phyloP scores from a whole-genome alignment of 1,140 invertebrate species.

The Brachionus paranguensis region DNA sequence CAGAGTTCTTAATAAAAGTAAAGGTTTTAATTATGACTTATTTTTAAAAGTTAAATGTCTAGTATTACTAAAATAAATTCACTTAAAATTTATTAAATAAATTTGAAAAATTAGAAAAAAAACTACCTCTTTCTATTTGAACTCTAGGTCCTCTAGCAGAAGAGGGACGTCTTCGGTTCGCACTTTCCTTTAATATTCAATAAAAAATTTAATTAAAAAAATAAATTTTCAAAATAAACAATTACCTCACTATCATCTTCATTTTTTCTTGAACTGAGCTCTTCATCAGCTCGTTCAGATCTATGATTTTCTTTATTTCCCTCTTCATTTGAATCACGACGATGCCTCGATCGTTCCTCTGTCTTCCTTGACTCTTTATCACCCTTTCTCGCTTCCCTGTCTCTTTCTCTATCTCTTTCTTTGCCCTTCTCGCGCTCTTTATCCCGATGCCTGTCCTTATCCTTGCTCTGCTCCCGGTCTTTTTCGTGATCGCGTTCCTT shows the following conservation, averaged over 20 bases:
- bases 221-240: neutral
- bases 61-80: too few species aligned
- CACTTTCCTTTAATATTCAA: neutral
- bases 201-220: neutral
- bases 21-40: too few species aligned
- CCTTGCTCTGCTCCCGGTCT: neutral
- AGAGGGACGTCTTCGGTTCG: neutral
- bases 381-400: neutral
- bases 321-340: conserved; percentile 33
- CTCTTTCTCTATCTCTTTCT: conserved; percentile 34
- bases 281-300: neutral
- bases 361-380: conserved; percentile 2
- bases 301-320: neutral
- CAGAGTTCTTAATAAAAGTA: too few species aligned
- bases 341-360: conserved; percentile 42
- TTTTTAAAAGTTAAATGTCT: too few species aligned
- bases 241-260: conserved; percentile 9
- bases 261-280: neutral
- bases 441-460: conserved; percentile 42
- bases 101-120: too few species aligned
- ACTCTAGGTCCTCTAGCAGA: conserved; percentile 16
- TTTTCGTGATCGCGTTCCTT: conserved; percentile 40
- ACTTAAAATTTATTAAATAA: too few species aligned
- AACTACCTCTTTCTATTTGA: conserved; percentile 11
- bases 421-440: conserved; percentile 41